phyloP scores from a whole-genome alignment of 2,113 vertebrate genomes.

The Podarcis cretensis region DNA sequence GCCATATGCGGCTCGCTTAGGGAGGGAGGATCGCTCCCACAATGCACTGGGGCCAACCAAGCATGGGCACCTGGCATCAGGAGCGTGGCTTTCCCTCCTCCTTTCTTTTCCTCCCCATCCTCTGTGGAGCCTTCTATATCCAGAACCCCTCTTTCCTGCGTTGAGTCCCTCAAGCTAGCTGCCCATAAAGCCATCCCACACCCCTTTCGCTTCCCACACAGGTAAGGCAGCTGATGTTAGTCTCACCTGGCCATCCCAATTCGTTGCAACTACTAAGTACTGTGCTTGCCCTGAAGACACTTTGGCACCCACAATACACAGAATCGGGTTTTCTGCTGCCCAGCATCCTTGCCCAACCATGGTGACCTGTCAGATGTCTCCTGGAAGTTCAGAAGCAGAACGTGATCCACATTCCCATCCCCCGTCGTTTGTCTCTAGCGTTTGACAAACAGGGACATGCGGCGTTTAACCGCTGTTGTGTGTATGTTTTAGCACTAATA shows the following conservation, averaged over 20 bases:
- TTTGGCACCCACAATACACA: background rate
- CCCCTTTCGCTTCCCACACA: background rate
- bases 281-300: background rate
- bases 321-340: background rate
- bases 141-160: background rate
- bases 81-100: no score
- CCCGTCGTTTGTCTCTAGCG: background rate
- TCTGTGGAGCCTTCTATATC: background rate
- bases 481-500: background rate
- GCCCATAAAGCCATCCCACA: background rate
- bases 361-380: no score
- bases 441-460: background rate
- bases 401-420: background rate
- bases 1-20: conserved; percentile 31
- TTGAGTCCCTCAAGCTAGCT: background rate
- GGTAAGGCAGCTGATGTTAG: background rate
- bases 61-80: background rate
- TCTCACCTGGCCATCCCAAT: background rate
- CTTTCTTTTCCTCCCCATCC: background rate
- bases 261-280: background rate
- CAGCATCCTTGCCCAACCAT: no score
- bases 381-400: background rate
- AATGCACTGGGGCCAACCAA: background rate
- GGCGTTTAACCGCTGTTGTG: background rate
- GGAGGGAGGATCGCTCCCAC: background rate